Conservation (phyloP, 2,888 invertebrate genomes). For the Sinotaia quadrata region DNA sequence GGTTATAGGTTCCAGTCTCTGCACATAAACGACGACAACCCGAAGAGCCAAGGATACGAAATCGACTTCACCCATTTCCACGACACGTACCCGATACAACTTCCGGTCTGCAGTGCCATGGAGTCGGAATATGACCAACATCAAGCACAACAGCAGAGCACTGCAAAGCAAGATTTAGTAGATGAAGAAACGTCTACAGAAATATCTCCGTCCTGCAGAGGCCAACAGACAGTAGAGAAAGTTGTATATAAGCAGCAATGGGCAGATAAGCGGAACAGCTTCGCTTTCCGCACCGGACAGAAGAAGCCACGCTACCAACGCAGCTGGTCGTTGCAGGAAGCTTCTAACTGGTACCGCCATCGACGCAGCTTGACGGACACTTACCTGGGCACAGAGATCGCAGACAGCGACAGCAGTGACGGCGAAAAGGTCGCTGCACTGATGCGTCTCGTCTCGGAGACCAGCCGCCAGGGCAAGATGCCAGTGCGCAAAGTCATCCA, state of each 20-base stretch:
- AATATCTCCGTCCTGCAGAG: background rate
- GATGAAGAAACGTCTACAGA: background rate
- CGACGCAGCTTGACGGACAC: slow-evolving; percentile 35
- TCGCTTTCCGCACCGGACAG: background rate
- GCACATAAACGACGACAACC: background rate
- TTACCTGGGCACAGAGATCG: slow-evolving; percentile 31
- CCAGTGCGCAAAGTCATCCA: slow-evolving; percentile 8
- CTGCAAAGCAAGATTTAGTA: background rate
- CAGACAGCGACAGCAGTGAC: slow-evolving; percentile 24
- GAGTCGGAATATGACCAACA: too few species aligned
- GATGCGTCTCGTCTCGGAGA: slow-evolving; percentile 28
- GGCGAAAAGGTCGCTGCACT: slow-evolving; percentile 24
- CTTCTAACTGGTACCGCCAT: slow-evolving; percentile 35
- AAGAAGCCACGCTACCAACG: slow-evolving; percentile 7
- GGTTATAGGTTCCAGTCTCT: slow-evolving; percentile 27
- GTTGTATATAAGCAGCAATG: background rate
- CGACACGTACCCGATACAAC: slow-evolving; percentile 22
- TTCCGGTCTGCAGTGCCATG: slow-evolving; percentile 31
- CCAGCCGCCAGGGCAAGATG: background rate
- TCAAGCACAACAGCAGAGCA: too few species aligned
- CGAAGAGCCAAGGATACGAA: slow-evolving; percentile 11
- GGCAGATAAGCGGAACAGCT: background rate
- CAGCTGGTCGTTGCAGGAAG: slow-evolving; percentile 17
- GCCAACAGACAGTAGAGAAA: background rate
- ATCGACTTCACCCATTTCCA: slow-evolving; percentile 33